phyloP scores from a whole-genome alignment of 1,140 invertebrate species.

The Bombyx mandarina region DNA sequence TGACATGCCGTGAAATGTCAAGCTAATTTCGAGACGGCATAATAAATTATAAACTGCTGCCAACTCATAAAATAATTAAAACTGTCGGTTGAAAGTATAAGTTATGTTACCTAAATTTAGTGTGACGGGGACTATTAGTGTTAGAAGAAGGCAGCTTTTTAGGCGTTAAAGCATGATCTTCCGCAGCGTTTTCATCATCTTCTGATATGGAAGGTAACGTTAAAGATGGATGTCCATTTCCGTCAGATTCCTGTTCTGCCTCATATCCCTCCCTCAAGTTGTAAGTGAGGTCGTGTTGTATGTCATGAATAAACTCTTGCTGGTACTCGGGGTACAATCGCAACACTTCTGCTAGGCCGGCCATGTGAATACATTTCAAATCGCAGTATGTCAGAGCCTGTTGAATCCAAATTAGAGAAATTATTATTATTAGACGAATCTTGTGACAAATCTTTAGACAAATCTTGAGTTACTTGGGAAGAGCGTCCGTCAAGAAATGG shows the following conservation, averaged over 20 bases:
- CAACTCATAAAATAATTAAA: too few relatives aligned
- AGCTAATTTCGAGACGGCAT: background rate
- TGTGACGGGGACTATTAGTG: slow-evolving; percentile 77
- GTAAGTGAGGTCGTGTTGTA: slow-evolving; percentile 95
- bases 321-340: slow-evolving; percentile 94
- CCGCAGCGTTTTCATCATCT: slow-evolving; percentile 91
- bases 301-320: slow-evolving; percentile 92
- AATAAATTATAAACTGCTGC: background rate
- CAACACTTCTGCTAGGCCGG: slow-evolving; percentile 90
- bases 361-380: slow-evolving; percentile 93
- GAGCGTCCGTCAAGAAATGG: too few relatives aligned
- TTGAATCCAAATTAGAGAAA: slow-evolving; percentile 7
- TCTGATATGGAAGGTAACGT: slow-evolving; percentile 92
- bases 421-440: too few relatives aligned
- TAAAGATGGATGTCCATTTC: slow-evolving; percentile 83
- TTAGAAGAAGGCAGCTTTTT: slow-evolving; percentile 72
- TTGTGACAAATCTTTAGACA: too few relatives aligned
- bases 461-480: too few relatives aligned
- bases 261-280: slow-evolving; percentile 95
- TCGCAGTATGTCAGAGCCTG: slow-evolving; percentile 94
- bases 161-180: slow-evolving; percentile 77
- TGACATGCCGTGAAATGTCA: too few relatives aligned
- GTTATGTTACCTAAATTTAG: slow-evolving; percentile 72
- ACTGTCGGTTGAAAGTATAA: too few relatives aligned
- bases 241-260: slow-evolving; percentile 86